These are phyloP conservation scores for Oeneis ivallda DNA, from an alignment of 2,888 invertebrate genomes.

Conservation along the genomic window DNA sequence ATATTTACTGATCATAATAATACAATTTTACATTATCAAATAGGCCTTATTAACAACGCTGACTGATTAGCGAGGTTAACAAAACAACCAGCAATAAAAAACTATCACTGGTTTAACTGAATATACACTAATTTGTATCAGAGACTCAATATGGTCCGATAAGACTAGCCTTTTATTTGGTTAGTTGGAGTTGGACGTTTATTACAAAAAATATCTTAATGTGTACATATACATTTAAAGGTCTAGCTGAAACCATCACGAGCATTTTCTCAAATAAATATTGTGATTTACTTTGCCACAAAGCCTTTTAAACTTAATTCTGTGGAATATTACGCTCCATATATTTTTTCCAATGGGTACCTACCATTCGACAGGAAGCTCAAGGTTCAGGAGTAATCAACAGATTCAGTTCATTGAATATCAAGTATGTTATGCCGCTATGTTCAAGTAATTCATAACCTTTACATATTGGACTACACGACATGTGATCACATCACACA, in stretches of 20 bases:
- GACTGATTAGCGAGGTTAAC: no score
- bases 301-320: constrained; percentile 17
- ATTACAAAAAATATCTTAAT: no score
- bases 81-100: background rate
- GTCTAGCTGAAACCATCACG: background rate
- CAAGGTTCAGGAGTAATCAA: constrained; percentile 27
- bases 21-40: no score
- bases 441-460: constrained; percentile 5
- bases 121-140: no score
- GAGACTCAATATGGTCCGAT: no score
- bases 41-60: no score
- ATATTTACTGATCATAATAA: no score
- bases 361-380: constrained; percentile 14
- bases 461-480: constrained; percentile 17
- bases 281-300: constrained; percentile 2
- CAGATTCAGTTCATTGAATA: constrained; percentile 30
- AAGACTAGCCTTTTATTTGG: no score
- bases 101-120: no score
- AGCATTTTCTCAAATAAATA: constrained; percentile 14
- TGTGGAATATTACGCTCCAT: constrained; percentile 20
- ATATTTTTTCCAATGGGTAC: constrained; percentile 24
- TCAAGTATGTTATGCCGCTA: constrained; percentile 21
- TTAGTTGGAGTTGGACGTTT: no score
- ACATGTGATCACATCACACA: background rate
- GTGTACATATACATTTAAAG: background rate